Percentiles rank a stretch among this genome's conserved stretches.
Conservation (phyloP, 2,888 invertebrate genomes). For the Barypeithes pellucidus region DNA sequence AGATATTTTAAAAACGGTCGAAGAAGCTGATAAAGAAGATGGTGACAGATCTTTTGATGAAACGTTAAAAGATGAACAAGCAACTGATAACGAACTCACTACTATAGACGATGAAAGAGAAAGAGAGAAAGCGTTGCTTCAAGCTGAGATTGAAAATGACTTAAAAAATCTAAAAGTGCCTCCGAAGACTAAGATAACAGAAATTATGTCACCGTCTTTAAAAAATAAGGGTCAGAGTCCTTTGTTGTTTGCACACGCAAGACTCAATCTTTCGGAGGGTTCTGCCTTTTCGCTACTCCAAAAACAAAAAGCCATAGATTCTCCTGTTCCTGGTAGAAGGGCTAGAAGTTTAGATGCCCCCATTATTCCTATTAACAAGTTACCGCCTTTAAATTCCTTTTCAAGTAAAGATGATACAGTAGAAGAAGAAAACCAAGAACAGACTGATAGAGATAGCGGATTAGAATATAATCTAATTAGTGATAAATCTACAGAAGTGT, state of each 20-base stretch:
- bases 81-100: conserved; percentile 58
- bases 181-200: conserved; percentile 75
- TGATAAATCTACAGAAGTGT: conserved; percentile 58
- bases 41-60: conserved; percentile 67
- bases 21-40: conserved; percentile 64
- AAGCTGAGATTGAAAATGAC: conserved; percentile 69
- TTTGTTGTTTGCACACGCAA: conserved; percentile 84
- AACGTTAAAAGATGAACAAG: conserved; percentile 63
- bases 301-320: conserved; percentile 84
- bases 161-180: conserved; percentile 68
- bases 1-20: conserved; percentile 62
- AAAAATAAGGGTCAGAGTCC: conserved; percentile 84
- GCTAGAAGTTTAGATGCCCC: conserved; percentile 90
- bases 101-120: conserved; percentile 63
- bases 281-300: conserved; percentile 84
- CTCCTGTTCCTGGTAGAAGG: conserved; percentile 82
- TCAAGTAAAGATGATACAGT: conserved; percentile 93
- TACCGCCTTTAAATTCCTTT: conserved; percentile 89
- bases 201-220: conserved; percentile 80
- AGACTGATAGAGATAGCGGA: conserved; percentile 61
- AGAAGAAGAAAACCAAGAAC: conserved; percentile 82
- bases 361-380: conserved; percentile 83
- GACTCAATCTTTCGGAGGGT: conserved; percentile 88
- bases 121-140: conserved; percentile 66
- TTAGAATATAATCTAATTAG: conserved; percentile 57